These are phyloP conservation scores for Hystrix cristata DNA, from an alignment of 2,113 vertebrate species.

Conservation along the genomic window DNA sequence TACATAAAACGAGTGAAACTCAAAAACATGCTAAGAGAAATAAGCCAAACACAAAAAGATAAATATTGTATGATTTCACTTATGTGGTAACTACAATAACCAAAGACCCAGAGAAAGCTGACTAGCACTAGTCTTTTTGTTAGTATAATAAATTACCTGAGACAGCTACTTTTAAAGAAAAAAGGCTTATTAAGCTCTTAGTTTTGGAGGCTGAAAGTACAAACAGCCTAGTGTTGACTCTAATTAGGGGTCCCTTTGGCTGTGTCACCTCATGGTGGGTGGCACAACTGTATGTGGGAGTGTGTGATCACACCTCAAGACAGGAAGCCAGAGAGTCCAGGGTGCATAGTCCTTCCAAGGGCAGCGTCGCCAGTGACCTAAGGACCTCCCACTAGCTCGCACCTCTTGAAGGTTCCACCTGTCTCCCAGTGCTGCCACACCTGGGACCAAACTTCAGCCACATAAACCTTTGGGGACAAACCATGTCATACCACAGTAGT, in stretches of 20 bases:
- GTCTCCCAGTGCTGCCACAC: too few species aligned
- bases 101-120: not conserved
- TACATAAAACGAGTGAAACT: not conserved
- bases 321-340: not conserved
- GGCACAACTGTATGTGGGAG: not conserved
- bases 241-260: not conserved
- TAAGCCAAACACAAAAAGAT: not conserved
- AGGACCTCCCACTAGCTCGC: not conserved
- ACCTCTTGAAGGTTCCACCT: not conserved
- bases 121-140: not conserved
- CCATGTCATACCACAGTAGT: not conserved
- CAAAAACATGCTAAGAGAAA: not conserved
- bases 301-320: not conserved
- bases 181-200: not conserved
- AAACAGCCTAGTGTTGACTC: not conserved
- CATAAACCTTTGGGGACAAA: not conserved
- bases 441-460: not conserved
- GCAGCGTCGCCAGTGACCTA: too few species aligned
- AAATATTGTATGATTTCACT: rapidly evolving
- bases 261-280: too few species aligned
- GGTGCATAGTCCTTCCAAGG: not conserved
- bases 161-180: not conserved
- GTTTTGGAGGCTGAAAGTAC: not conserved
- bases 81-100: not conserved
- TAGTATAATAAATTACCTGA: not conserved